Percentiles rank a stretch among this genome's conserved stretches.
Conservation (phyloP, 2,797 vertebrate species). For the Babyrousa celebensis region DNA sequence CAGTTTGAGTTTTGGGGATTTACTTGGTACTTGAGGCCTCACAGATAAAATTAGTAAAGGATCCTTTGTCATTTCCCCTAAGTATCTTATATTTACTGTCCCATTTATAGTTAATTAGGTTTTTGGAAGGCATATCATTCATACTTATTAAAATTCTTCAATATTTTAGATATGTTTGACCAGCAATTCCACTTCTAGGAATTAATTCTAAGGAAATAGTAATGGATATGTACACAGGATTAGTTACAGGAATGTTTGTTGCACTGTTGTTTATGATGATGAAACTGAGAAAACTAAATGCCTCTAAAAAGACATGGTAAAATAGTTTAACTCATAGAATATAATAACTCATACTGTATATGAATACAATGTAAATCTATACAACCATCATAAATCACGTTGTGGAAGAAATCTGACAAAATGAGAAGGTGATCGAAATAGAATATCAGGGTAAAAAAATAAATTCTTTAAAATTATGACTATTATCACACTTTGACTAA, state of each 20-base stretch:
- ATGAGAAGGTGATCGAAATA: not conserved
- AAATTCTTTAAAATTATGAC: not conserved
- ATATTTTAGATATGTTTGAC: constrained; percentile 1
- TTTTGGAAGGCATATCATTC: constrained; percentile 14
- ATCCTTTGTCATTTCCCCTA: constrained; percentile 45
- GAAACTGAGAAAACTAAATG: constrained; percentile 3
- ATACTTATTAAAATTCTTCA: constrained; percentile 9
- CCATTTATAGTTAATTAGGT: not conserved
- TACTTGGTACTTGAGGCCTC: not conserved
- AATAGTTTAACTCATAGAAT: constrained; percentile 14
- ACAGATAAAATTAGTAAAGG: not conserved
- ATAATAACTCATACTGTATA: not conserved
- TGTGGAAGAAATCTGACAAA: constrained; percentile 23
- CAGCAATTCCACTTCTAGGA: constrained; percentile 3
- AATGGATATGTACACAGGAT: not conserved
- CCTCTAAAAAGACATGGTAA: constrained; percentile 15
- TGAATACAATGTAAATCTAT: not conserved
- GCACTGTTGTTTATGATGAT: not conserved
- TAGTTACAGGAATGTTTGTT: not conserved
- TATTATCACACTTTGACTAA: constrained; percentile 38
- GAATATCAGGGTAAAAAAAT: not conserved
- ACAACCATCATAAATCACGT: not conserved
- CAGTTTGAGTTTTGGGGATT: constrained; percentile 15
- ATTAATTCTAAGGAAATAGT: constrained; percentile 39
- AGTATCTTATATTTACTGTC: not conserved